These are phyloP conservation scores for Hippasteria phrygiana DNA, from an alignment of 53 echinoderm and acorn worm species.

Conservation along the genomic window DNA sequence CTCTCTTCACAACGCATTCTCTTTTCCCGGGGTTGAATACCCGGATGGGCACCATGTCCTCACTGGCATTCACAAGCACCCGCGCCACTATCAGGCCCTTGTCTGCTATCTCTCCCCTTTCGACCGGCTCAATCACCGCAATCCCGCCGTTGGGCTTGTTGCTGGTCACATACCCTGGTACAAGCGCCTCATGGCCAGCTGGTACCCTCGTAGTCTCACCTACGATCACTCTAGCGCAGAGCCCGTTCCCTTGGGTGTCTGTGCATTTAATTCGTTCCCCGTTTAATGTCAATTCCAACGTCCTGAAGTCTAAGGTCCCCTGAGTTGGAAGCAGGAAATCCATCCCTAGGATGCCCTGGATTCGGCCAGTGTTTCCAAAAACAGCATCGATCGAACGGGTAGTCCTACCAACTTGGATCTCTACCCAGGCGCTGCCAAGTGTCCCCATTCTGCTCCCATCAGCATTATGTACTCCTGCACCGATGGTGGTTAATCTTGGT, in stretches of 20 bases:
- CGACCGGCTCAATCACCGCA: conserved; percentile 37
- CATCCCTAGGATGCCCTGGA: conserved; percentile 51
- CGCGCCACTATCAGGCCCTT: conserved; percentile 61
- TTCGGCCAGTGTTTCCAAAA: conserved; percentile 52
- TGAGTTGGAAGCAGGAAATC: conserved; percentile 42
- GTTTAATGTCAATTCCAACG: no score
- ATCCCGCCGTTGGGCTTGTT: neutral
- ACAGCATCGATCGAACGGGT: neutral
- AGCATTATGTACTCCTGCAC: conserved; percentile 28
- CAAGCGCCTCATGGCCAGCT: conserved; percentile 46
- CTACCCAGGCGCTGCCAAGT: neutral
- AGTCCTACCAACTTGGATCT: neutral
- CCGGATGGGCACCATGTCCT: conserved; percentile 23
- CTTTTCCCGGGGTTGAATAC: conserved; percentile 62
- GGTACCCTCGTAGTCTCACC: conserved; percentile 30
- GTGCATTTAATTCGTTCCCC: conserved; percentile 22
- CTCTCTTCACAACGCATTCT: conserved; percentile 13
- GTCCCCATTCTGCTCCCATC: conserved; percentile 9
- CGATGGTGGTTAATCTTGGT: neutral
- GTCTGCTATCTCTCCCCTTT: conserved; percentile 23
- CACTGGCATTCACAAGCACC: conserved; percentile 2
- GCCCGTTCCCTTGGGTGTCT: neutral
- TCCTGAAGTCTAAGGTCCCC: no score
- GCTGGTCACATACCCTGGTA: conserved; percentile 18
- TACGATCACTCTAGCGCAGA: conserved; percentile 45